A percentile compares a stretch with the other conserved stretches of the same genome.
Evolutionary conservation across 2,113 vertebrate species (phyloP).

Genomic region (Saccopteryx bilineata): DNA sequence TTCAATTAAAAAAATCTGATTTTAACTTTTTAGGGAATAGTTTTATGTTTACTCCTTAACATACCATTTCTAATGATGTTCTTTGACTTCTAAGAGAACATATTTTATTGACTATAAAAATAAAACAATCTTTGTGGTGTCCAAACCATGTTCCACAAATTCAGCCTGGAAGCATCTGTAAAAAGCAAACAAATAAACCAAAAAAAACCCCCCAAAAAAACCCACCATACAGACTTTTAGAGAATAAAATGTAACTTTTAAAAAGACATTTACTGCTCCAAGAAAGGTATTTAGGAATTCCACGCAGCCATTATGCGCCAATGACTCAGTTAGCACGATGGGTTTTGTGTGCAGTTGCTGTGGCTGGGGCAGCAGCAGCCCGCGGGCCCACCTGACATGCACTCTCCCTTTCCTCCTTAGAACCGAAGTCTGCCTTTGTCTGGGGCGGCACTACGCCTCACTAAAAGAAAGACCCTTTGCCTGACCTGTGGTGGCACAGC

Average conservation of each 20-base stretch:
- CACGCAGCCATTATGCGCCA: too few relatives aligned
- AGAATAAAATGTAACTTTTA: not conserved
- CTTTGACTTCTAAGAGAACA: constrained; percentile 58
- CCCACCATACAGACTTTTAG: not conserved
- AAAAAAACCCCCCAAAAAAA: not conserved
- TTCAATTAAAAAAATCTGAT: constrained; percentile 51
- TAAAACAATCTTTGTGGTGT: constrained; percentile 43
- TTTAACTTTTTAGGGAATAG: constrained; percentile 25
- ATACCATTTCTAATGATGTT: constrained; percentile 55
- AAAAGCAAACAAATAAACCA: constrained; percentile 14
- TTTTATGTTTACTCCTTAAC: constrained; percentile 51
- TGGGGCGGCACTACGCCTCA: not conserved
- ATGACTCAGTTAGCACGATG: not conserved
- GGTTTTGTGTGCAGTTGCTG: not conserved
- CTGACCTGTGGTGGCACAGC: too few relatives aligned
- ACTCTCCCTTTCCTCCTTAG: not conserved
- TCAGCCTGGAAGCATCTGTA: constrained; percentile 15
- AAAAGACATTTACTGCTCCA: not conserved
- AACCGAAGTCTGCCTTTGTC: not conserved
- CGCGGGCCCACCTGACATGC: not conserved
- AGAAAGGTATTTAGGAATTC: not conserved
- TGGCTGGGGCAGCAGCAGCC: not conserved
- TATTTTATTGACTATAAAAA: constrained; percentile 54
- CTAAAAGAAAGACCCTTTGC: not conserved
- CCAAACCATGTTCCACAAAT: constrained; percentile 21